Conservation (phyloP, 2,797 vertebrate species). For the Poeciliopsis gracilis region DNA sequence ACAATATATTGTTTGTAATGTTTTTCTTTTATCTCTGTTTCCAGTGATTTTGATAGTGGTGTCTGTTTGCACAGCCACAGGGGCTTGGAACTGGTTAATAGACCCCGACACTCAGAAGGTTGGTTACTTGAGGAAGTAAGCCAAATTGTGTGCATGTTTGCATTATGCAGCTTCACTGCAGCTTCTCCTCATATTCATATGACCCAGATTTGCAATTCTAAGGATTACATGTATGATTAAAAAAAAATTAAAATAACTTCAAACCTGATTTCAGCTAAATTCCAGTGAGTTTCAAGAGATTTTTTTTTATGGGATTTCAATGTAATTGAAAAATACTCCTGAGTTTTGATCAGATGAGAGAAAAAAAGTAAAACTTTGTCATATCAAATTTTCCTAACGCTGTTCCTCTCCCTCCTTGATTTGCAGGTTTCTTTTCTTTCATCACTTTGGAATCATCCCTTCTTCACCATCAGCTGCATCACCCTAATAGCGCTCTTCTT, state of each 20-base stretch:
- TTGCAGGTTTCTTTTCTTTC: slow-evolving; percentile 97
- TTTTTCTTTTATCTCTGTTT: slow-evolving; percentile 26
- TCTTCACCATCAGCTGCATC: slow-evolving; percentile 98
- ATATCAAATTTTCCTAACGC: neutral
- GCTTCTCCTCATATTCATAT: neutral
- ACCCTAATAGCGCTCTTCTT: slow-evolving; percentile 98
- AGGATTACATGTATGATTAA: neutral
- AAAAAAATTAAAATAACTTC: neutral
- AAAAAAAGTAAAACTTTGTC: neutral
- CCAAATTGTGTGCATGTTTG: neutral
- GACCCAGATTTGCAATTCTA: neutral
- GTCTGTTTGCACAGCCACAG: slow-evolving; percentile 97
- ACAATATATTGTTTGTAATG: neutral
- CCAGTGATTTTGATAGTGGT: slow-evolving; percentile 98
- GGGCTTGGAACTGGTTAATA: slow-evolving; percentile 99
- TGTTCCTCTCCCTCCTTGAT: neutral
- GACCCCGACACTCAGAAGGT: slow-evolving; percentile 99
- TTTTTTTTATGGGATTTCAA: neutral
- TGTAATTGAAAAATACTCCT: slow-evolving; percentile 8
- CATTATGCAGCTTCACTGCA: neutral
- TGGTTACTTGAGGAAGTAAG: neutral
- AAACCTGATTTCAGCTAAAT: neutral
- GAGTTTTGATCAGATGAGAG: neutral
- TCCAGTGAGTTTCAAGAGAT: neutral
- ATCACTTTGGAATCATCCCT: slow-evolving; percentile 98